phyloP scores from a whole-genome alignment of 2,888 invertebrate genomes.

The Trilocha varians region DNA sequence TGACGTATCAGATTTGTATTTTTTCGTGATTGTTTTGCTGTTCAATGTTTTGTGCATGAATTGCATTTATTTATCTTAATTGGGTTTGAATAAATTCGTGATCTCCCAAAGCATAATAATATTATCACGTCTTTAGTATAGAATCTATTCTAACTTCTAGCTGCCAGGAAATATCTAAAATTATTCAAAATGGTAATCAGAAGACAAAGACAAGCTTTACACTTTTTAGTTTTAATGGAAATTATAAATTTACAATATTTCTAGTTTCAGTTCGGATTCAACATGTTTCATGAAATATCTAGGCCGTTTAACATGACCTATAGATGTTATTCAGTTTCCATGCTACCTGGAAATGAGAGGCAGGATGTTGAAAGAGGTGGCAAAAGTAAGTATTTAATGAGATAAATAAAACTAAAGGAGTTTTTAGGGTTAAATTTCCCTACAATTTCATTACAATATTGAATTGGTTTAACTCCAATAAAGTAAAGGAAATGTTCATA shows the following conservation, averaged over 20 bases:
- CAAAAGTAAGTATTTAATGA: slow-evolving; percentile 80
- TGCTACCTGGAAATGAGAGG: slow-evolving; percentile 94
- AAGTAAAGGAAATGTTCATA: no score
- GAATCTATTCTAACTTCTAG: no score
- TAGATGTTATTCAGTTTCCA: slow-evolving; percentile 93
- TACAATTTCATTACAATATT: no score
- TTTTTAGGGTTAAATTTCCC: no score
- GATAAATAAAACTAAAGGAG: no score
- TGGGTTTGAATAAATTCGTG: no score
- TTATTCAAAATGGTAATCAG: slow-evolving; percentile 35
- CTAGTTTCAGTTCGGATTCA: slow-evolving; percentile 88
- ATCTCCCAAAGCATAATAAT: no score
- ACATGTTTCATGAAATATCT: slow-evolving; percentile 88
- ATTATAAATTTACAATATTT: slow-evolving; percentile 27
- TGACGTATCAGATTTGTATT: background rate
- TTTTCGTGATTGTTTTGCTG: slow-evolving; percentile 19
- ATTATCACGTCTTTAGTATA: no score
- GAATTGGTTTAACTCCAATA: no score
- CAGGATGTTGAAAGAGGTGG: slow-evolving; percentile 97
- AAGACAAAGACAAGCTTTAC: background rate
- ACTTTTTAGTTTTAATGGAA: background rate
- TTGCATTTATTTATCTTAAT: slow-evolving; percentile 40
- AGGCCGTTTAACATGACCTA: slow-evolving; percentile 89
- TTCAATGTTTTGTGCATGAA: slow-evolving; percentile 29
- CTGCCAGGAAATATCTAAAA: no score